These are phyloP conservation scores for Sitophilus oryzae DNA, from an alignment of 1,140 invertebrate species.

Conservation along the genomic window DNA sequence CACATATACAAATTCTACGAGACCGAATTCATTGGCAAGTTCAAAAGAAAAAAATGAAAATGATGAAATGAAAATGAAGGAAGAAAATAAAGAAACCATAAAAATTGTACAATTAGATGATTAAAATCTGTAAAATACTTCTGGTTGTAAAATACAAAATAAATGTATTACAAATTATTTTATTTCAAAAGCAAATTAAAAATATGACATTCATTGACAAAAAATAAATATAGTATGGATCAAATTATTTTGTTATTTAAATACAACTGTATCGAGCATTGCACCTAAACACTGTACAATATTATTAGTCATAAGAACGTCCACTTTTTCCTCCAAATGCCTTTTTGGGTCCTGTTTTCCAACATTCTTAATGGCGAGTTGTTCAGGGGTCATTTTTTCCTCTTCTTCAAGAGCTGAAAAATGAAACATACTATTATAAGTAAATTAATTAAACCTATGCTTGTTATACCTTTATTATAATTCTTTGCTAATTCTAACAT, in stretches of 20 bases:
- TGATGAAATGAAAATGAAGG: no score
- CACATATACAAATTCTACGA: no score
- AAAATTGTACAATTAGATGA: no score
- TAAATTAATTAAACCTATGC: background rate
- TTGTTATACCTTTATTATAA: slow-evolving; percentile 87
- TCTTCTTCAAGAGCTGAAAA: slow-evolving; percentile 89
- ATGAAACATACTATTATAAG: background rate
- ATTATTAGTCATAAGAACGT: slow-evolving; percentile 94
- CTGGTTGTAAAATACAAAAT: no score
- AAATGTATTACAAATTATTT: no score
- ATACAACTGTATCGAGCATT: slow-evolving; percentile 97
- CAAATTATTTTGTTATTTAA: slow-evolving; percentile 56
- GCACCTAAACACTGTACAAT: slow-evolving; percentile 98
- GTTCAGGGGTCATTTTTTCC: slow-evolving; percentile 99
- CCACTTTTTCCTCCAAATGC: slow-evolving; percentile 98
- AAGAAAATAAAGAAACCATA: no score
- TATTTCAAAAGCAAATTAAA: no score
- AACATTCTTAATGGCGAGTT: slow-evolving; percentile 98
- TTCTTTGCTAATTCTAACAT: slow-evolving; percentile 98
- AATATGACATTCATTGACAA: no score
- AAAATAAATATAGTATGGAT: background rate
- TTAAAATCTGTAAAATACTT: no score
- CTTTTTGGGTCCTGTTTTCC: slow-evolving; percentile 99
- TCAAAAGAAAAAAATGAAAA: no score
- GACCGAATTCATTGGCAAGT: no score